These are phyloP conservation scores for Echinarachnius parma DNA, from an alignment of 53 echinoderm and acorn worm species.

Conservation along the genomic window DNA sequence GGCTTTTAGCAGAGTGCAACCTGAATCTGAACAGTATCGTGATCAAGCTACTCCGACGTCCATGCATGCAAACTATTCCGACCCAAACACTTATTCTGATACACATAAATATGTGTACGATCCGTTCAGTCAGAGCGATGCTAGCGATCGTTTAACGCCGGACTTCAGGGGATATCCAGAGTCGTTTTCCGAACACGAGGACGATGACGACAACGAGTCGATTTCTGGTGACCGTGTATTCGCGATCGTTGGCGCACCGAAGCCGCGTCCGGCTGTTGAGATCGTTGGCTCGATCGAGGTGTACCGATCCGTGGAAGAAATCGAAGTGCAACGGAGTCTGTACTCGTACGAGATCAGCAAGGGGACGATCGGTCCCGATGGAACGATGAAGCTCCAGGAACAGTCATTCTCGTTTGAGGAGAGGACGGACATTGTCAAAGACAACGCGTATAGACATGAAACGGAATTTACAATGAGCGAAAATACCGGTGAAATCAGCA, in stretches of 20 bases:
- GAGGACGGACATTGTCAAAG: background rate
- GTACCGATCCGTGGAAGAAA: slow-evolving; percentile 32
- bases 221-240: slow-evolving; percentile 32
- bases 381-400: slow-evolving; percentile 36
- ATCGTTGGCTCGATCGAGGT: slow-evolving; percentile 36
- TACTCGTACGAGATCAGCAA: slow-evolving; percentile 41
- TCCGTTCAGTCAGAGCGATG: slow-evolving; percentile 16
- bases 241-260: slow-evolving; percentile 12
- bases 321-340: slow-evolving; percentile 17
- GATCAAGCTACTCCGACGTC: too few relatives aligned
- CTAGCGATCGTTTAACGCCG: slow-evolving; percentile 5
- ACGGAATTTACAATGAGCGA: too few relatives aligned
- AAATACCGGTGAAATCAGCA: too few relatives aligned
- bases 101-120: too few relatives aligned
- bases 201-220: slow-evolving; percentile 9
- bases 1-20: background rate
- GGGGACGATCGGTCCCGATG: slow-evolving; percentile 24
- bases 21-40: too few relatives aligned
- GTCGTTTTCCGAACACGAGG: slow-evolving; percentile 9
- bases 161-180: slow-evolving; percentile 27
- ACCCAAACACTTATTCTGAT: too few relatives aligned
- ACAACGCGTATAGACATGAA: slow-evolving; percentile 5
- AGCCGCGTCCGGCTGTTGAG: background rate
- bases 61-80: too few relatives aligned
- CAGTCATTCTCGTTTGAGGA: slow-evolving; percentile 31